Evolutionary conservation across 2,797 vertebrate species (phyloP), one percentile per base, ranked within the genome.

Genomic region (Hoplostethus atlanticus): DNA sequence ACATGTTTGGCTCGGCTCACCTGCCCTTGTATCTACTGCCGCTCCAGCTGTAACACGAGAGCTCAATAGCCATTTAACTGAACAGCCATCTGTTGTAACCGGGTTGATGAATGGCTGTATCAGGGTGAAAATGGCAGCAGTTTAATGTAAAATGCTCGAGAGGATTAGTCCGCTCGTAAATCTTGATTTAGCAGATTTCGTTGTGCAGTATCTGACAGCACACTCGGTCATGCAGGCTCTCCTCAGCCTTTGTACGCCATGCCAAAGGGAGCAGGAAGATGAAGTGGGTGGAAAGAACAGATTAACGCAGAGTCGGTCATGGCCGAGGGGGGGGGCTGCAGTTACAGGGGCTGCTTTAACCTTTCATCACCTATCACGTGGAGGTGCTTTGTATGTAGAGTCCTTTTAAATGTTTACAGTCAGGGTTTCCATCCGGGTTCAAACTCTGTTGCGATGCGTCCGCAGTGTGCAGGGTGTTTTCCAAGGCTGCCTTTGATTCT

Each of bases 91-190:
- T 44, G 71, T 66, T 52, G 48, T 6, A 30, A 30, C 15, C 21
- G 3, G 16, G 21, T 5, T 86, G 82, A 90, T 82, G 62, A 65
- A 86, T 73, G 72, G 57, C 67, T 84, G n/a, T 38, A 64, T 79
- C 60, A 51, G 31, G 52, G 59, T 60, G 54, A 57, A 80, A 70
- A 68, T 42, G 73, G 57, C 77, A 85, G 83, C 68, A 51, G 80
- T 68, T 83, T 69, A 62, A 63, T 69, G 76, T 76, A 73, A 87
- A 86, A 79, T 5, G 70, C 73, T 75, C 9, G 1, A 5, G 46
- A 81, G 76, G 58, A 83, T 85, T 73, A 84, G 34, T 2, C 30
- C 50, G 47, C 67, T 53, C 78, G 68, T 90, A 73, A 84, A 87
- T 89, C 85, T 87, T 63, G 56, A 80, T 78, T 73, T 58, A n/a